Conservation (phyloP, 2,113 vertebrate species). For the Verasper variegatus region DNA sequence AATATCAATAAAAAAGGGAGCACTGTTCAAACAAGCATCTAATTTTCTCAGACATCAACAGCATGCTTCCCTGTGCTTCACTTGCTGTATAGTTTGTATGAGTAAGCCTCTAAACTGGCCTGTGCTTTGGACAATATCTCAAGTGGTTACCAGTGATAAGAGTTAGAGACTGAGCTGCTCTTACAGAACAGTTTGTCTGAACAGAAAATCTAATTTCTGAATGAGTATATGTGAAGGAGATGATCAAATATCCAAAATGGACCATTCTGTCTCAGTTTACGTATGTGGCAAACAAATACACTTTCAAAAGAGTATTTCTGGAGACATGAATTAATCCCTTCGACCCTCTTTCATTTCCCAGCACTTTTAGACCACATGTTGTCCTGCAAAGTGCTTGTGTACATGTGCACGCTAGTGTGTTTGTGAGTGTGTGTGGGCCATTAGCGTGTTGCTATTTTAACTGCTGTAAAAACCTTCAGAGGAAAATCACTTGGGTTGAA, state of each 20-base stretch:
- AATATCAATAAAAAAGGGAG: background rate
- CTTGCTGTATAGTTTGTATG: slow-evolving; percentile 2
- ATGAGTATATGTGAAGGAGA: slow-evolving; percentile 39
- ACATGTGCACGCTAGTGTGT: slow-evolving; percentile 8
- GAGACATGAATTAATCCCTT: slow-evolving; percentile 75
- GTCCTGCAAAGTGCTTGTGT: slow-evolving; percentile 75
- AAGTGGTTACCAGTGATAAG: no score
- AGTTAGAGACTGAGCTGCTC: background rate
- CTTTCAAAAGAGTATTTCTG: slow-evolving; percentile 73
- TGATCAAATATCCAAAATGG: slow-evolving; percentile 71
- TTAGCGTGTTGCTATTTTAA: slow-evolving; percentile 82
- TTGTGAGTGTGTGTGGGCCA: slow-evolving; percentile 53
- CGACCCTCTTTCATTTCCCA: slow-evolving; percentile 78
- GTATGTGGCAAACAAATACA: slow-evolving; percentile 66
- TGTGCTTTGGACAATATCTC: no score
- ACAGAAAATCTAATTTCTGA: slow-evolving; percentile 22
- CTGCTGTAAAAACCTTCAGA: slow-evolving; percentile 79
- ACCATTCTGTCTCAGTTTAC: slow-evolving; percentile 61
- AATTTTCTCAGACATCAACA: no score
- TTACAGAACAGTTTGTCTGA: background rate
- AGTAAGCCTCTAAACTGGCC: no score
- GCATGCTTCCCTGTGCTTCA: background rate
- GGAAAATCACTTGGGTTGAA: slow-evolving; percentile 71
- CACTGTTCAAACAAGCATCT: background rate
- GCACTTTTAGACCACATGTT: slow-evolving; percentile 79